A percentile compares a stretch with the other conserved stretches of the same genome.
Evolutionary conservation across 2,797 vertebrate species (phyloP).

Genomic region (Karalla daura): DNA sequence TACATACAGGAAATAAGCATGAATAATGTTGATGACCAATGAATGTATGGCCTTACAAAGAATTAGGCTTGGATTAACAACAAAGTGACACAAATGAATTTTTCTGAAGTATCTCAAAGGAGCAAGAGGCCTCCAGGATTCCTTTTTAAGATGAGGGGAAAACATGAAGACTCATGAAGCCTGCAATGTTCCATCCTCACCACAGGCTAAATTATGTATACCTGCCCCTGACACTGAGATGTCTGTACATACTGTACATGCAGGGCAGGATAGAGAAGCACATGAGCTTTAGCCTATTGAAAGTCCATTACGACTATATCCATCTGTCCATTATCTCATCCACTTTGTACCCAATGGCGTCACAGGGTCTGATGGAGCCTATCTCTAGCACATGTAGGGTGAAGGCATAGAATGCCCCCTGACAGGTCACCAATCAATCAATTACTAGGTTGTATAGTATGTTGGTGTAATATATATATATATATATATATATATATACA

Average conservation of each 20-base stretch:
- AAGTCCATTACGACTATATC: neutral
- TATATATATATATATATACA: neutral
- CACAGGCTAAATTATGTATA: neutral
- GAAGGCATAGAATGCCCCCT: no score
- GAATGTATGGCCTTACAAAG: slow-evolving; percentile 44
- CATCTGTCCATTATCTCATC: no score
- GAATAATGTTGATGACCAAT: slow-evolving; percentile 43
- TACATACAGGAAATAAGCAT: slow-evolving; percentile 41
- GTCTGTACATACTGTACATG: neutral
- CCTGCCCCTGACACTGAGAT: neutral
- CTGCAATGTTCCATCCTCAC: neutral
- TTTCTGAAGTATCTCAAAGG: slow-evolving; percentile 29
- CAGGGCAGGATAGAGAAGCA: neutral
- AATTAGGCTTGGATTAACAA: slow-evolving; percentile 50
- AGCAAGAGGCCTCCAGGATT: slow-evolving; percentile 20
- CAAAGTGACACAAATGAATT: slow-evolving; percentile 45
- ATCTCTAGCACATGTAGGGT: no score
- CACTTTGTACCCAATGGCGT: no score
- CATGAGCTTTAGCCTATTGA: neutral
- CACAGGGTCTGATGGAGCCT: no score
- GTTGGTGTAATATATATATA: no score
- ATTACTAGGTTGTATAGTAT: no score
- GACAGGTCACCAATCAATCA: no score
- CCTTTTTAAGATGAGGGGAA: neutral
- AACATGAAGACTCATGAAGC: neutral